Evolutionary conservation across 30 jellyfish, hydroid and myxozoan species (phyloP).

Genomic region (Hydractinia symbiolongicarpus): DNA sequence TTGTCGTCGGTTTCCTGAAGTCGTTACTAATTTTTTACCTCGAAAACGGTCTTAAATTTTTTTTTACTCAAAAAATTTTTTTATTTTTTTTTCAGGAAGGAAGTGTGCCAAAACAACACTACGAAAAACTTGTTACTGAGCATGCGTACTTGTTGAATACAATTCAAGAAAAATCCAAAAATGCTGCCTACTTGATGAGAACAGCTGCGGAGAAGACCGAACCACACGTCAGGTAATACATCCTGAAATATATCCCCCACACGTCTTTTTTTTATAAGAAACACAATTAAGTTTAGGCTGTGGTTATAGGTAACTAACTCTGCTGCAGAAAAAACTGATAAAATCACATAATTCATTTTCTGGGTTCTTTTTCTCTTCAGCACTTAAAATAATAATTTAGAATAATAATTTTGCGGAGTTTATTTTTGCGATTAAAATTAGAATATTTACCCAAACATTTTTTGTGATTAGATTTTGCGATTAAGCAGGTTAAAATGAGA

Average conservation of each 20-base stretch:
- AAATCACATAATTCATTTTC: no score
- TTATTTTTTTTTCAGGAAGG: slow-evolving; percentile 49
- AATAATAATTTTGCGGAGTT: no score
- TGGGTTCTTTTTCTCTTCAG: neutral
- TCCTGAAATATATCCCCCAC: neutral
- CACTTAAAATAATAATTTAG: no score
- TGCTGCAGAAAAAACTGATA: no score
- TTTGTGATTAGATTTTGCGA: no score
- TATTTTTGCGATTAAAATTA: no score
- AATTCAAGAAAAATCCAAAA: slow-evolving; percentile 52
- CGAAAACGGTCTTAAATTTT: no score
- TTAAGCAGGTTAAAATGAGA: no score
- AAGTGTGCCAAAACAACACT: slow-evolving; percentile 34
- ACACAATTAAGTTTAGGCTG: neutral
- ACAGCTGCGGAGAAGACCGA: slow-evolving; percentile 65
- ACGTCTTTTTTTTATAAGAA: neutral
- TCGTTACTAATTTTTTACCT: no score
- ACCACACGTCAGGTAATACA: slow-evolving; percentile 56
- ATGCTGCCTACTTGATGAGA: slow-evolving; percentile 43
- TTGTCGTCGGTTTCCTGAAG: no score
- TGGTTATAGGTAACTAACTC: no score
- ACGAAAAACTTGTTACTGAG: slow-evolving; percentile 40
- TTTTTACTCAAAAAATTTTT: neutral
- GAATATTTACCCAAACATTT: no score
- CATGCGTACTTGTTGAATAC: slow-evolving; percentile 40